Evolutionary conservation across 2,888 invertebrate species (phyloP).

Genomic region (Agrilus cyanescens): DNA sequence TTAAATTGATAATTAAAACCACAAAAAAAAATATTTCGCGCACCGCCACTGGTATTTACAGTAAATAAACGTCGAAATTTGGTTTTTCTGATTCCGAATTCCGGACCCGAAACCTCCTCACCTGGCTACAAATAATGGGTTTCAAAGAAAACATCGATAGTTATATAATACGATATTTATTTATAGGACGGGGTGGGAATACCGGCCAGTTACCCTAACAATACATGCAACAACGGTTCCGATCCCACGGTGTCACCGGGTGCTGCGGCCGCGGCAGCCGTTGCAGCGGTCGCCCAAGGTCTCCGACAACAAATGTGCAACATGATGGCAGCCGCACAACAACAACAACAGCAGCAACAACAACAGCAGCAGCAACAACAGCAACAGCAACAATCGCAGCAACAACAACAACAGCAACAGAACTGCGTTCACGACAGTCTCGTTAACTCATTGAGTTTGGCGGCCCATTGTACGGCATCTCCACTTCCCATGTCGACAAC

Average conservation of each 20-base stretch:
- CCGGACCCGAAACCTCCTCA: too few species aligned
- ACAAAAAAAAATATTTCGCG: too few species aligned
- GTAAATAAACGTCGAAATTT: too few species aligned
- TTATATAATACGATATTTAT: neutral
- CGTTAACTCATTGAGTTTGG: constrained; percentile 34
- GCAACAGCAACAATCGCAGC: constrained; percentile 17
- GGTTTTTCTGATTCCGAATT: too few species aligned
- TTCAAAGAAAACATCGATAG: too few species aligned
- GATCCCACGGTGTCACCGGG: constrained; percentile 51
- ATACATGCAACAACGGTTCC: constrained; percentile 44
- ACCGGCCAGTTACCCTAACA: constrained; percentile 44
- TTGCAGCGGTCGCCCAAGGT: constrained; percentile 76
- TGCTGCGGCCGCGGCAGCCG: constrained; percentile 71
- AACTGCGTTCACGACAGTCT: constrained; percentile 37
- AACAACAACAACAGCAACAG: constrained; percentile 30
- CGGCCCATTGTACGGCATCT: constrained; percentile 28
- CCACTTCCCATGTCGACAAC: constrained; percentile 10
- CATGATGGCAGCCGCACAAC: constrained; percentile 59
- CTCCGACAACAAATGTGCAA: constrained; percentile 78
- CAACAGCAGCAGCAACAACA: constrained; percentile 18
- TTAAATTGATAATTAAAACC: too few species aligned
- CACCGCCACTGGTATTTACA: too few species aligned
- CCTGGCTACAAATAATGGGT: neutral
- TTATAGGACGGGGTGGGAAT: constrained; percentile 52
- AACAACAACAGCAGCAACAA: constrained; percentile 17